Evolutionary conservation across 2,797 vertebrate species (phyloP), one percentile per base, ranked within the genome.

Genomic region (Rhodeus uyekii): DNA sequence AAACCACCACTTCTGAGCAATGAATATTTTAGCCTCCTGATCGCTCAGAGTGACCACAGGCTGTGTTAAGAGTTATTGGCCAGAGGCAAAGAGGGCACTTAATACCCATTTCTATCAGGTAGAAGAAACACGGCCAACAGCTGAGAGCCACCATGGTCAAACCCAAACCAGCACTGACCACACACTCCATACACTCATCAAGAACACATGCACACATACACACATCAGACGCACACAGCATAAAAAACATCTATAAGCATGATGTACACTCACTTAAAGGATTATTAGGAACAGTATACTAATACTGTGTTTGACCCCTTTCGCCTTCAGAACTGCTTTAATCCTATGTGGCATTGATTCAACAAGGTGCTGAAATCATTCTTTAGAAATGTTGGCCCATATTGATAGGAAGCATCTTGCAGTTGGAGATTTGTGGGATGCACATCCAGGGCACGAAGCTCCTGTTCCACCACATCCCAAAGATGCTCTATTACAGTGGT

Each of bases 21-120:
- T 94, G 91, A 95, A 95, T 94, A 95, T 95, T 95, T 95, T 93
- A 94, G 94, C 93, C 93, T 92, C 85, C 92, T 92, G 92, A 93
- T 88, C 92, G 93, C 93, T 92, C 93, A 94, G 92, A 94, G 91
- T 92, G 93, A 95, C 95, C 95, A 94, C 95, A 95, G 92, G 91
- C 91, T 90, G 88, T 92, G 93, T 95, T 95, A 95, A 95, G 93
- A 95, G 94, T 93, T 95, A 90, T 92, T 94, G 93, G 92, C 94
- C 93, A 93, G 91, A 93, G 92, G 91, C 92, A 75, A 91, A 93
- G 89, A 90, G 92, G 93, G 93, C 93, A 95, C 95, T 95, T 95
- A 95, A 94, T 95, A 93, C 93, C 94, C 92, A 91, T 87, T 90
- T 85, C 85, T 90, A 84, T 81, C 53, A 77, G 69, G 73, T 75